A percentile compares a stretch with the other conserved stretches of the same genome.
These are phyloP conservation scores for Dione juno DNA, from an alignment of 2,888 invertebrate genomes.

Conservation along the genomic window DNA sequence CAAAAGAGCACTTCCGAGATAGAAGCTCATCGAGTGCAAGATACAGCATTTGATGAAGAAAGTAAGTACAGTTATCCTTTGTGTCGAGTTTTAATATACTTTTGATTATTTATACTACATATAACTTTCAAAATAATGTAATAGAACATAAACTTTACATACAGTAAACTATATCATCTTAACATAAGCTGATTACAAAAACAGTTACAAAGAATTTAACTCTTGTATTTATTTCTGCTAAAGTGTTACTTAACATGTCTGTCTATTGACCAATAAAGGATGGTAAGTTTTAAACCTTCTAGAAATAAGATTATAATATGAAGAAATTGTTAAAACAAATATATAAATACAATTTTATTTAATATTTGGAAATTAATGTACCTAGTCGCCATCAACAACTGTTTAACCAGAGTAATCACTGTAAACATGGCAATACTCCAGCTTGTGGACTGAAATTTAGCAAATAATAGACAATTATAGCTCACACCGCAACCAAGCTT, in stretches of 20 bases:
- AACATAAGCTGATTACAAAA: background rate
- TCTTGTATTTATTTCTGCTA: constrained; percentile 21
- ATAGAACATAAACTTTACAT: background rate
- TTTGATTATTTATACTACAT: background rate
- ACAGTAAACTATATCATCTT: background rate
- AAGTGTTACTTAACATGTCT: constrained; percentile 33
- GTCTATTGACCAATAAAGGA: constrained; percentile 26
- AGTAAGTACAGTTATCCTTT: constrained; percentile 83
- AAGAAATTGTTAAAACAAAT: background rate
- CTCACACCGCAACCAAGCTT: constrained; percentile 31
- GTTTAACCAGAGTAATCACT: background rate
- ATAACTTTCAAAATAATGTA: background rate
- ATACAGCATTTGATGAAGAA: constrained; percentile 88
- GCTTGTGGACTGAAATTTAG: constrained; percentile 2
- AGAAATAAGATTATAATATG: background rate
- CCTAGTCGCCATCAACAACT: background rate
- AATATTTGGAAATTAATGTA: background rate
- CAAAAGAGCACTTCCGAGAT: constrained; percentile 95
- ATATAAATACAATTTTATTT: background rate
- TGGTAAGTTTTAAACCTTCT: constrained; percentile 28
- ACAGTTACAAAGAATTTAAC: background rate
- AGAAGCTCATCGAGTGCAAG: constrained; percentile 86
- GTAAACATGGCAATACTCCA: constrained; percentile 16
- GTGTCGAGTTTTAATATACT: background rate
- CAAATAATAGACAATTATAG: constrained; percentile 4